Percentiles rank a stretch among this genome's conserved stretches.
phyloP scores from a whole-genome alignment of 2,113 vertebrate genomes.

The Leptocoma aspasia region DNA sequence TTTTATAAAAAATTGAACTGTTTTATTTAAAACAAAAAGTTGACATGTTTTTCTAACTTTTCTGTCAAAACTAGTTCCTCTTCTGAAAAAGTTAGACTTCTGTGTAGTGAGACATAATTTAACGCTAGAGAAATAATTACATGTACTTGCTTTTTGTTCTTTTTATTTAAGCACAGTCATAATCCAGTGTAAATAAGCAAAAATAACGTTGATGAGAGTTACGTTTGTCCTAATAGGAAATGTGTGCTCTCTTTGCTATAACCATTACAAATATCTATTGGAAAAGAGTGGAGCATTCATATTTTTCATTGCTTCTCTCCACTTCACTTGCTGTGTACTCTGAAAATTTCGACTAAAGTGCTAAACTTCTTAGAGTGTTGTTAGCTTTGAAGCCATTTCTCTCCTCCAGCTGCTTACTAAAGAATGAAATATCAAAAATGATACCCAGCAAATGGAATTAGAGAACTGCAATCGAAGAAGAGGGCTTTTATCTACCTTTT shows the following conservation, averaged over 20 bases:
- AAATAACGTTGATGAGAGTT: background rate
- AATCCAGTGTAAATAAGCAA: background rate
- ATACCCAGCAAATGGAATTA: background rate
- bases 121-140: background rate
- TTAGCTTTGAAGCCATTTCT: background rate
- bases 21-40: background rate
- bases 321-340: background rate
- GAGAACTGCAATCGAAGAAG: background rate
- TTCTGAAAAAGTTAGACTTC: background rate
- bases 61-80: background rate
- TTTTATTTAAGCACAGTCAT: background rate
- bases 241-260: background rate
- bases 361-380: background rate
- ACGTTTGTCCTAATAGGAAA: background rate
- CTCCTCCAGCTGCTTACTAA: background rate
- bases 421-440: background rate
- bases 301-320: background rate
- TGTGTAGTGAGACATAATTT: background rate
- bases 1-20: background rate
- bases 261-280: background rate
- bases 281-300: background rate
- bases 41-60: background rate
- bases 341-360: background rate
- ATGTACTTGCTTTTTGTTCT: background rate
- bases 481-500: background rate